A percentile compares a stretch with the other conserved stretches of the same genome.
These are phyloP conservation scores for Eulemur albifrons DNA, from an alignment of 2,797 vertebrate genomes.

Conservation along the genomic window DNA sequence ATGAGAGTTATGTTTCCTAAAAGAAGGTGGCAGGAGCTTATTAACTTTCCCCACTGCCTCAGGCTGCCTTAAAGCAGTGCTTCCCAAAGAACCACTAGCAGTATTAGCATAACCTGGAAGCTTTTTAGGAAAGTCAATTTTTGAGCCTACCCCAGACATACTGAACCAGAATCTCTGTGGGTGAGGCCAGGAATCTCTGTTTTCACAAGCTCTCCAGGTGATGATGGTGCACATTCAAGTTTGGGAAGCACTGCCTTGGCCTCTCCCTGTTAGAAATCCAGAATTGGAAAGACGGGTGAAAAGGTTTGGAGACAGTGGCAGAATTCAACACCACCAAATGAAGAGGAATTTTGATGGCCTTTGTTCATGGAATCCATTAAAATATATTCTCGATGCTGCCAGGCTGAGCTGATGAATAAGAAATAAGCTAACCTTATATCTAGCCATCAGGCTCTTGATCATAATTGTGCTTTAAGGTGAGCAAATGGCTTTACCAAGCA, in stretches of 20 bases:
- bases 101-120: not conserved
- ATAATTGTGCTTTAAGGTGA: not conserved
- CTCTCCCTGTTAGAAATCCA: not conserved
- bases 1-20: not conserved
- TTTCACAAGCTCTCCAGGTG: not conserved
- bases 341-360: not conserved
- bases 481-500: not conserved
- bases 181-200: not conserved
- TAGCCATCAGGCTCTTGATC: not conserved
- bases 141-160: not conserved
- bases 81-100: not conserved
- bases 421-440: conserved; percentile 35
- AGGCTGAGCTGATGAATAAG: conserved; percentile 41
- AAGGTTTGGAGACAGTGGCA: not conserved
- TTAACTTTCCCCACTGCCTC: not conserved
- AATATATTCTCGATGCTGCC: not conserved
- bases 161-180: not conserved
- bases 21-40: not conserved
- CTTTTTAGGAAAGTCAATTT: not conserved
- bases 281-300: not conserved
- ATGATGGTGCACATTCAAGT: not conserved
- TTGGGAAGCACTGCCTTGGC: not conserved
- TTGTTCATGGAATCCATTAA: conserved; percentile 25
- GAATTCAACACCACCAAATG: not conserved
- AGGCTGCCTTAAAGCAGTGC: not conserved